Conservation (phyloP, 2,113 vertebrate genomes). For the Vidua chalybeata region DNA sequence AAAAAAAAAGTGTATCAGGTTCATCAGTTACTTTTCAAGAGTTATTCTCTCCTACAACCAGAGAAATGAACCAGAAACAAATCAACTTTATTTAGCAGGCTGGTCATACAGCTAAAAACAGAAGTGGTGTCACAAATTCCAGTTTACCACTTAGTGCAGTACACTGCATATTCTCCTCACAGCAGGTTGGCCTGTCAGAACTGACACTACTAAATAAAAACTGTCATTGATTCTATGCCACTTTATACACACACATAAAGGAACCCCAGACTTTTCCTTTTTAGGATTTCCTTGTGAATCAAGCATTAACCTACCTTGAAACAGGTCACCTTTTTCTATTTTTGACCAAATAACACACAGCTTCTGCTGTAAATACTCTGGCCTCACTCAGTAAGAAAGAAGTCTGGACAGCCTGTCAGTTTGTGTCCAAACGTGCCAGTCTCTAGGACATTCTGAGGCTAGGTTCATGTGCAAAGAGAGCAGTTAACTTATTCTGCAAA, state of each 20-base stretch:
- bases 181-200: not conserved
- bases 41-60: not conserved
- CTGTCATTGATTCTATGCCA: not conserved
- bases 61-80: conserved; percentile 22
- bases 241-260: not conserved
- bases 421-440: not conserved
- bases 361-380: not conserved
- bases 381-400: not conserved
- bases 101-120: not conserved
- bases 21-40: not conserved
- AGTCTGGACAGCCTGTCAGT: not conserved
- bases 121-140: conserved; percentile 7
- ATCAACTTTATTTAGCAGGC: conserved; percentile 3
- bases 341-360: not conserved
- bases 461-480: not conserved
- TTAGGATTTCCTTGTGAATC: not conserved
- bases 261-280: rapidly evolving
- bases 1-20: not conserved
- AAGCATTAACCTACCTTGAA: not conserved
- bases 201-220: not conserved
- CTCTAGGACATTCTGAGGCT: not conserved
- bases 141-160: not conserved
- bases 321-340: not conserved
- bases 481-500: not conserved
- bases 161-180: not conserved